These are phyloP conservation scores for Atherinosoma microstoma DNA, from an alignment of 2,797 vertebrate genomes.

Conservation along the genomic window DNA sequence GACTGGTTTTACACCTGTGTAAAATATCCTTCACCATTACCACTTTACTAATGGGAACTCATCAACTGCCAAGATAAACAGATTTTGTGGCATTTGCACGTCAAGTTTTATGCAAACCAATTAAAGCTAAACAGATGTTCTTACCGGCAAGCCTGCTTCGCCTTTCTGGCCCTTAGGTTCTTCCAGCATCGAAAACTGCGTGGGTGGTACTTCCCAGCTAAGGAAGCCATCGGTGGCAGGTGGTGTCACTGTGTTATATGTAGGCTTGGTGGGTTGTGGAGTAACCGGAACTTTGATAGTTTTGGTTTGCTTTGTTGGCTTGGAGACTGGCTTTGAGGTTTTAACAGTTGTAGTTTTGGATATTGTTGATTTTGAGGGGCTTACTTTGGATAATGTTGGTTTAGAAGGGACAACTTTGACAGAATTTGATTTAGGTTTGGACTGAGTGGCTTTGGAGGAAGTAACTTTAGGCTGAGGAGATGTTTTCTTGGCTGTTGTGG, in stretches of 20 bases:
- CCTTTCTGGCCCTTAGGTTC: slow-evolving; percentile 91
- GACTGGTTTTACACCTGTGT: neutral
- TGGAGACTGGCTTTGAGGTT: slow-evolving; percentile 55
- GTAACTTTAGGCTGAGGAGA: slow-evolving; percentile 65
- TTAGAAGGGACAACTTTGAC: slow-evolving; percentile 62
- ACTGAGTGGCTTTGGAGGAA: slow-evolving; percentile 65
- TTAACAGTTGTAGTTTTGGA: slow-evolving; percentile 64
- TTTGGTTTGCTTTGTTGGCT: slow-evolving; percentile 68
- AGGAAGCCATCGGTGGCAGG: slow-evolving; percentile 86
- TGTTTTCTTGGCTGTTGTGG: slow-evolving; percentile 69
- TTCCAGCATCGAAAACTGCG: slow-evolving; percentile 84
- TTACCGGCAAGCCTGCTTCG: slow-evolving; percentile 89
- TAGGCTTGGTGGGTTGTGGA: slow-evolving; percentile 60
- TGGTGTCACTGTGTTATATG: slow-evolving; percentile 79
- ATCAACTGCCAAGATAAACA: slow-evolving; percentile 4
- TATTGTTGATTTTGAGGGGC: slow-evolving; percentile 60
- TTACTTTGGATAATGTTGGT: slow-evolving; percentile 62
- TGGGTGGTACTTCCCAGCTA: slow-evolving; percentile 87
- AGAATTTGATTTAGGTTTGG: slow-evolving; percentile 65
- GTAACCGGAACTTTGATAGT: slow-evolving; percentile 64
- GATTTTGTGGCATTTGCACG: slow-evolving; percentile 10
- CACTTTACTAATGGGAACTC: slow-evolving; percentile 24
- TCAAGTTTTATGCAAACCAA: slow-evolving; percentile 10
- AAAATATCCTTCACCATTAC: slow-evolving; percentile 19
- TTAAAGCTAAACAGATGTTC: slow-evolving; percentile 50